phyloP scores from a whole-genome alignment of 2,888 invertebrate genomes.

The Melanchra persicariae region DNA sequence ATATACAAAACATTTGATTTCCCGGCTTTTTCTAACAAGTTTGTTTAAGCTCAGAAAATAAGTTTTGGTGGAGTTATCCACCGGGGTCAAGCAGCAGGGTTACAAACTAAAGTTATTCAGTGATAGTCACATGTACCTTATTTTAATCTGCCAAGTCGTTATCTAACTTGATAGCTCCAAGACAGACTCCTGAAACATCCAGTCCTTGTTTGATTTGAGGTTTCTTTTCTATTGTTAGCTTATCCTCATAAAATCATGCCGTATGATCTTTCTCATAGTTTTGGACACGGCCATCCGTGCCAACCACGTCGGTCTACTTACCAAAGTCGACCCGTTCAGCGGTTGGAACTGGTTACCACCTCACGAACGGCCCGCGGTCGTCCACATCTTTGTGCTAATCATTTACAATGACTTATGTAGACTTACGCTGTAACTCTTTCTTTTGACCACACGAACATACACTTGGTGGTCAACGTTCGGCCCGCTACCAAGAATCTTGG shows the following conservation, averaged over 20 bases:
- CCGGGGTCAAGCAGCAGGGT: not conserved
- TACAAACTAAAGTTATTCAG: not conserved
- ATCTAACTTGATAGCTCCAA: not conserved
- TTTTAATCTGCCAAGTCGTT: not conserved
- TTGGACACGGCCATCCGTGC: constrained; percentile 71
- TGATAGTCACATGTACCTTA: not conserved
- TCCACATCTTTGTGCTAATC: constrained; percentile 77
- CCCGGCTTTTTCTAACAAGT: not conserved
- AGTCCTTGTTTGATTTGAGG: not conserved
- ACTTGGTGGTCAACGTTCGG: constrained; percentile 3
- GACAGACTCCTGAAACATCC: not conserved
- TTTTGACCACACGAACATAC: constrained; percentile 12
- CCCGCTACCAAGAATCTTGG: constrained; percentile 16
- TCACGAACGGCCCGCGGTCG: constrained; percentile 72
- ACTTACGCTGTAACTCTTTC: constrained; percentile 67
- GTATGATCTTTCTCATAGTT: constrained; percentile 56
- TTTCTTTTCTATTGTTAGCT: constrained; percentile 25
- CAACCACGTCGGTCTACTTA: constrained; percentile 78
- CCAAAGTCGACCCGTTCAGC: constrained; percentile 75
- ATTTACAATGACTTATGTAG: constrained; percentile 75
- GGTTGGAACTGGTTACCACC: constrained; percentile 81
- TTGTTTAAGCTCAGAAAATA: not conserved
- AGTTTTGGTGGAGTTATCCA: not conserved
- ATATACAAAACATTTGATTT: not conserved
- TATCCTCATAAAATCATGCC: constrained; percentile 10